These are phyloP conservation scores for Dendroctonus ponderosae DNA, from an alignment of 1,140 invertebrate genomes.

Conservation along the genomic window DNA sequence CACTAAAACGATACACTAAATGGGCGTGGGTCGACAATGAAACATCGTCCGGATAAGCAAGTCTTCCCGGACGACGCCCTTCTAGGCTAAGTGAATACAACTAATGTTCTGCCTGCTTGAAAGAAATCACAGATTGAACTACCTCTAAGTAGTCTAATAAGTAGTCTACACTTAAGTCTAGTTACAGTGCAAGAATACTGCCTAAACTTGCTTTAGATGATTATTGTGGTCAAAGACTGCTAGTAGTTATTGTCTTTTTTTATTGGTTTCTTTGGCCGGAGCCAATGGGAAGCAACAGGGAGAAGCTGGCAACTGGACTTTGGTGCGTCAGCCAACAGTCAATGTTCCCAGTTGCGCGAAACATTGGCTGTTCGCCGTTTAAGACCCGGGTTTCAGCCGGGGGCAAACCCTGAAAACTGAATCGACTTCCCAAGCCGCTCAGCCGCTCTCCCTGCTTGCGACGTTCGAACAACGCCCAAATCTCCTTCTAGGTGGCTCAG, in stretches of 20 bases:
- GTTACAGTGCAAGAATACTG: background rate
- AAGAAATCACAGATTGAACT: slow-evolving; percentile 35
- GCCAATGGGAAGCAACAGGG: background rate
- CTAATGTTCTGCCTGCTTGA: slow-evolving; percentile 26
- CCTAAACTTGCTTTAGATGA: background rate
- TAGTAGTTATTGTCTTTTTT: too few species aligned
- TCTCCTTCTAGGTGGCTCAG: slow-evolving; percentile 1
- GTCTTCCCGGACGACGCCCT: background rate
- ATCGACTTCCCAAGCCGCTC: background rate
- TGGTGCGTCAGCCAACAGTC: background rate
- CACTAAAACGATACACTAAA: slow-evolving; percentile 5
- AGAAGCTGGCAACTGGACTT: background rate
- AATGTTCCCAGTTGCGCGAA: background rate
- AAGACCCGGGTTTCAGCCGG: slow-evolving; percentile 27
- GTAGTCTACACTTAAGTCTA: slow-evolving; percentile 13
- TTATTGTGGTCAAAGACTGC: background rate
- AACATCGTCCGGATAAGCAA: background rate
- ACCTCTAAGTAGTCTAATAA: slow-evolving; percentile 21
- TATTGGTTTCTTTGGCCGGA: too few species aligned
- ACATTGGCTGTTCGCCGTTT: background rate
- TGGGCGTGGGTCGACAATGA: background rate
- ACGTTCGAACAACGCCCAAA: slow-evolving; percentile 19
- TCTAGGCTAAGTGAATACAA: background rate
- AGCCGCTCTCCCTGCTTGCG: slow-evolving; percentile 1
- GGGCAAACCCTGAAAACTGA: slow-evolving; percentile 20